A percentile compares a stretch with the other conserved stretches of the same genome.
phyloP scores from a whole-genome alignment of 2,113 vertebrate genomes.

The human region DNA sequence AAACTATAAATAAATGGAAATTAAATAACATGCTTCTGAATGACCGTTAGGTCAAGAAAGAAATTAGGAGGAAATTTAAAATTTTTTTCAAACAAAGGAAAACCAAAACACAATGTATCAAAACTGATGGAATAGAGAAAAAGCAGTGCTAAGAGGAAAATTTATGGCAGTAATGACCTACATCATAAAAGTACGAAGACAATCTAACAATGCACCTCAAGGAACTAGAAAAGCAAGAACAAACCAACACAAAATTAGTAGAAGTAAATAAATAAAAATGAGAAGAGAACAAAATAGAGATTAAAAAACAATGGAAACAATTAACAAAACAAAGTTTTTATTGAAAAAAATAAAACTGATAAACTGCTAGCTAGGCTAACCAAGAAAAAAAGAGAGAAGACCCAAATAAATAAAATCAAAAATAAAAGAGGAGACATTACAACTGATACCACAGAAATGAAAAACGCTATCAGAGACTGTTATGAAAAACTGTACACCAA shows the following conservation, averaged over 20 bases:
- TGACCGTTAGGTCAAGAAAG: background rate
- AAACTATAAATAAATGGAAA: background rate
- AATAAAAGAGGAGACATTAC: background rate
- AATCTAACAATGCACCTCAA: background rate
- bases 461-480: background rate
- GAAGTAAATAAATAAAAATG: background rate
- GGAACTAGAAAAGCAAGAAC: background rate
- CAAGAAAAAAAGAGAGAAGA: background rate
- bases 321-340: background rate
- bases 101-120: background rate
- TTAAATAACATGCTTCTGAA: background rate
- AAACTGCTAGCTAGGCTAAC: background rate
- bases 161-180: background rate
- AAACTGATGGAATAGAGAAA: background rate
- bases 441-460: background rate
- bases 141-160: background rate
- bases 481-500: background rate
- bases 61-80: background rate
- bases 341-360: background rate
- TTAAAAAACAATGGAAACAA: background rate
- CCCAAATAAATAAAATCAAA: background rate
- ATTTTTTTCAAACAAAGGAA: background rate
- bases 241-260: background rate
- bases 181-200: background rate
- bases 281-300: background rate